phyloP scores from a whole-genome alignment of 2,113 vertebrate genomes.

The Entelurus aequoreus region DNA sequence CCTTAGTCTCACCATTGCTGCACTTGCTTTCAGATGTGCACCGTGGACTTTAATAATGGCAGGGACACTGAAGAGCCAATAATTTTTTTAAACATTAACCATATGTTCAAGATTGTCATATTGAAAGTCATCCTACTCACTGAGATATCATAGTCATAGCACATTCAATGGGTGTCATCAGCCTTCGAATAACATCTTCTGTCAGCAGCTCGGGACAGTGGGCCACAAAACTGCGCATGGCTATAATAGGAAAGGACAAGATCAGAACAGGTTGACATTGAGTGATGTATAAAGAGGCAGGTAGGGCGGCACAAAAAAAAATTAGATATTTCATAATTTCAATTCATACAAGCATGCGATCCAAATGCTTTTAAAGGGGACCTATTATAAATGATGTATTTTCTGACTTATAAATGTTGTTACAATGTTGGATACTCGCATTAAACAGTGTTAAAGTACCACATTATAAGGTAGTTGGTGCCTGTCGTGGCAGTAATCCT shows the following conservation, averaged over 20 bases:
- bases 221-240: conserved; percentile 98
- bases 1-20: conserved; percentile 95
- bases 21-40: conserved; percentile 95
- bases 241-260: conserved; percentile 55
- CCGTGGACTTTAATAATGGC: conserved; percentile 96
- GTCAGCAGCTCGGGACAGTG: conserved; percentile 96
- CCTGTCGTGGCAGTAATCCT: too few relatives aligned
- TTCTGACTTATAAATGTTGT: too few relatives aligned
- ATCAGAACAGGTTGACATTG: neutral
- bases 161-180: conserved; percentile 98
- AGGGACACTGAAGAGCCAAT: conserved; percentile 76
- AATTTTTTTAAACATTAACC: neutral
- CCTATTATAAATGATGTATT: too few relatives aligned
- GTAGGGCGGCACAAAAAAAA: too few relatives aligned
- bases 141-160: conserved; percentile 99
- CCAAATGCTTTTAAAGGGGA: too few relatives aligned
- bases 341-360: too few relatives aligned
- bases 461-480: too few relatives aligned
- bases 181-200: conserved; percentile 92
- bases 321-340: too few relatives aligned
- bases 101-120: neutral
- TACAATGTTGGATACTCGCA: too few relatives aligned
- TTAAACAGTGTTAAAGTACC: too few relatives aligned
- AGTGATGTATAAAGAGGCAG: neutral
- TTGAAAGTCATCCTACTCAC: conserved; percentile 74